Conservation (phyloP, 2,113 vertebrate genomes). For the Morone chrysops region DNA sequence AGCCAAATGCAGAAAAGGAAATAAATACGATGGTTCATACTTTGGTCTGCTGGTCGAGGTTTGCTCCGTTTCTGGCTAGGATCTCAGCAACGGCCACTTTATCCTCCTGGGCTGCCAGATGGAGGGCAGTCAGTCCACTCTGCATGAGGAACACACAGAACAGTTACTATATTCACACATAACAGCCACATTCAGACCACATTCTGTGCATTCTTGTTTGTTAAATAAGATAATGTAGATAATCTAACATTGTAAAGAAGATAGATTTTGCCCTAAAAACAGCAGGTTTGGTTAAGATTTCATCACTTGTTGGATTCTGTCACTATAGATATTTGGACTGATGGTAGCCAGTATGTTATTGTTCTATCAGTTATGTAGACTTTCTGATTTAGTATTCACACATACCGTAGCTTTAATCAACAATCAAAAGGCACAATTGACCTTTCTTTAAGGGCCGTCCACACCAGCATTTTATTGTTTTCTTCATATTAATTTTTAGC, state of each 20-base stretch:
- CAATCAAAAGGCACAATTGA: too few species aligned
- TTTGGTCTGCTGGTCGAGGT: constrained; percentile 96
- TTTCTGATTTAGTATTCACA: too few species aligned
- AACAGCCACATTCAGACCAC: neutral
- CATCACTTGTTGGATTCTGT: neutral
- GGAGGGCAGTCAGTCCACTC: constrained; percentile 95
- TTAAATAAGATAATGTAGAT: neutral
- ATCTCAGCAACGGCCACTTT: constrained; percentile 92
- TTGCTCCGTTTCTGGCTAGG: constrained; percentile 88
- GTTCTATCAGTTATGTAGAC: too few species aligned
- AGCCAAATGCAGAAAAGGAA: too few species aligned
- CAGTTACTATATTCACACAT: neutral
- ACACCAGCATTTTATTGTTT: too few species aligned
- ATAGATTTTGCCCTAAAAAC: too few species aligned
- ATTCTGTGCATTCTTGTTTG: neutral
- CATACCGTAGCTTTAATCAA: too few species aligned
- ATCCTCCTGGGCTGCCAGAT: constrained; percentile 97
- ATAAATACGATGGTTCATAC: constrained; percentile 67
- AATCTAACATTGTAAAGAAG: neutral
- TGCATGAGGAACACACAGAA: constrained; percentile 65
- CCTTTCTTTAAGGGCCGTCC: too few species aligned
- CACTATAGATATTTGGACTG: neutral
- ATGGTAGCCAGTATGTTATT: neutral
- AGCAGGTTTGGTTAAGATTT: neutral
- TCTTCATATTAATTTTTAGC: too few species aligned